Conservation (phyloP, 2,888 invertebrate species). For the Leistus spinibarbis region DNA sequence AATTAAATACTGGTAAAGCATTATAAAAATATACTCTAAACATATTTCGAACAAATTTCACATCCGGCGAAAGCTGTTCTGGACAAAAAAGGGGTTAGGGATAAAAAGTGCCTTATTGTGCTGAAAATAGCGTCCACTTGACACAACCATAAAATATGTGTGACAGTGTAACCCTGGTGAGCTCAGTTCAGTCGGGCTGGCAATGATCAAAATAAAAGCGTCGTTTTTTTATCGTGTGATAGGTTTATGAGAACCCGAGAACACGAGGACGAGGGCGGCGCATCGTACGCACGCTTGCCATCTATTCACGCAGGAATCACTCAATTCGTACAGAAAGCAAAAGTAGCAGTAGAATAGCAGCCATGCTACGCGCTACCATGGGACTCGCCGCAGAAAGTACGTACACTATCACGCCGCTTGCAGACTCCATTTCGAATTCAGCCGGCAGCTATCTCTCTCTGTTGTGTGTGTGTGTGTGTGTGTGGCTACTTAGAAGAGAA, state of each 20-base stretch:
- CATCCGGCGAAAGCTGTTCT: no score
- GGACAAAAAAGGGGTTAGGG: background rate
- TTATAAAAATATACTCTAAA: no score
- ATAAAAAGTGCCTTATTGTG: background rate
- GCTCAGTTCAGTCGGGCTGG: background rate
- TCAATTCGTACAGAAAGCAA: background rate
- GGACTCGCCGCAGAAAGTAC: no score
- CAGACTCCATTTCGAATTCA: background rate
- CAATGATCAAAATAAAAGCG: background rate
- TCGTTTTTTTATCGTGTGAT: background rate
- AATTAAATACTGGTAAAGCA: no score
- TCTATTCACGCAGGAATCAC: background rate
- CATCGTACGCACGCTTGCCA: background rate
- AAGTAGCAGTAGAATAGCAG: no score
- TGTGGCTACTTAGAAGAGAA: constrained; percentile 5
- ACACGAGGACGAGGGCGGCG: background rate
- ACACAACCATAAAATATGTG: background rate
- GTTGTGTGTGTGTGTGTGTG: background rate
- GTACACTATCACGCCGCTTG: background rate
- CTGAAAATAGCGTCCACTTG: background rate
- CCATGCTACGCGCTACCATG: no score
- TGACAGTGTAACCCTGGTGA: background rate
- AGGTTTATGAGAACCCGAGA: background rate
- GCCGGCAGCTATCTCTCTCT: background rate
- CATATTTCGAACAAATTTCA: no score